Base-by-base conservation (phyloP, 1,140 invertebrate species). In the Leptonema lineaticorne region DNA sequence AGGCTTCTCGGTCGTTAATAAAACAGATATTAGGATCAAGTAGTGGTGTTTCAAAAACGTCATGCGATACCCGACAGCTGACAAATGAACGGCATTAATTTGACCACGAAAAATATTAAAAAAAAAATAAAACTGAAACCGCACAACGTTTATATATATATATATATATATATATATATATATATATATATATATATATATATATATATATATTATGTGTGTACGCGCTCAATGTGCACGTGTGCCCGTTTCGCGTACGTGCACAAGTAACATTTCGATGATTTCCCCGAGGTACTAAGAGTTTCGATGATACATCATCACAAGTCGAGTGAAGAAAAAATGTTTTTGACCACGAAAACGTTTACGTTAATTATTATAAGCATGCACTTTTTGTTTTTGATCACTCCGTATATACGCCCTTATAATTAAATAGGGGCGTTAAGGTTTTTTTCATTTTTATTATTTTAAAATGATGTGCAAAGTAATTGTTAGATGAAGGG, bases 41-140 rank as follows among this genome's bases (percentile, higher is more conserved):
- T 59, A 29, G 50, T 22, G 20, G 53, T n/a, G 28, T 57, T 57
- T 28, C 53, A 14, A 28, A 29, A 24, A 24, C 50, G 57, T 18
- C 57, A 59, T 59, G 57, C 57, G 57, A 59, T 59, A 30, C 57
- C 24, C 57, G 57, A 59, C 57, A 59, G 57, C 28, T 59, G 57
- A 53, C 30, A 59, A 59, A 59, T 59, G 57, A 29, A 27, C 28
- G 16, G 24, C 57, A 59, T 59, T 59, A 59, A 37, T 59, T 59
- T 53, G 50, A 8, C 50, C 50, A 53, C 50, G 20, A 53, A 53
- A 53, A 53, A 33, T 33, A 11, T 33, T 33, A 5, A 48, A 7
- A 48, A 48, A 48, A 6, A 16, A 48, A 16, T 16, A 48, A 8
- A n/a, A 20, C 16, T 53, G 48, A 53, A 53, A 53, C 24, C 18